A percentile compares a stretch with the other conserved stretches of the same genome.
These are phyloP conservation scores for Trichoplusia ni DNA, from an alignment of 1,140 invertebrate species.

Conservation along the genomic window DNA sequence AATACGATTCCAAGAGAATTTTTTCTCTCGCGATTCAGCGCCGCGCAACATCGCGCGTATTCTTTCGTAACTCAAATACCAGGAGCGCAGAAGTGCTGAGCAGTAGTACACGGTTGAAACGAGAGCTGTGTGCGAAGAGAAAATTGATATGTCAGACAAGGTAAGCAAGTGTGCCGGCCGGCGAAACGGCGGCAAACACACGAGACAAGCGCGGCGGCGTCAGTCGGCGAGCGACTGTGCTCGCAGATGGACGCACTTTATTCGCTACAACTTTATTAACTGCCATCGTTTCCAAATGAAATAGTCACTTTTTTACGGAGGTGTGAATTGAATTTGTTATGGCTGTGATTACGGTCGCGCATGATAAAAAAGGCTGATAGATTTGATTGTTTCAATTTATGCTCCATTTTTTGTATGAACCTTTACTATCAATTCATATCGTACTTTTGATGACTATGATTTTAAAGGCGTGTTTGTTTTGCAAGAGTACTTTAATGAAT, in stretches of 20 bases:
- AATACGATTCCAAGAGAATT: constrained; percentile 17
- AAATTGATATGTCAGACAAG: constrained; percentile 71
- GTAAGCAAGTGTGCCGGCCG: constrained; percentile 60
- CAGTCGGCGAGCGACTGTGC: constrained; percentile 19
- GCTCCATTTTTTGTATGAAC: constrained; percentile 9
- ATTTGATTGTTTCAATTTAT: constrained; percentile 8
- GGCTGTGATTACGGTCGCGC: constrained; percentile 20
- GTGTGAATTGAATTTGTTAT: constrained; percentile 35
- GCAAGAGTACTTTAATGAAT: too few species aligned
- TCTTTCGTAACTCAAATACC: constrained; percentile 76
- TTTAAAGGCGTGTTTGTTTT: too few species aligned
- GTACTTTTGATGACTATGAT: too few species aligned
- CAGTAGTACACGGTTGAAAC: constrained; percentile 38
- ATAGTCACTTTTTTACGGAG: constrained; percentile 8
- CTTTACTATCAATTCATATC: too few species aligned
- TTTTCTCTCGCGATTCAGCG: constrained; percentile 37
- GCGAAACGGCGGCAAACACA: constrained; percentile 42
- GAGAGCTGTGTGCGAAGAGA: constrained; percentile 56
- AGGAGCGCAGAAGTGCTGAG: constrained; percentile 63
- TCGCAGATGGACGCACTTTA: not conserved
- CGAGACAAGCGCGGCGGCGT: constrained; percentile 33
- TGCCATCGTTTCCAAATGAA: constrained; percentile 2
- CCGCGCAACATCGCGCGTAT: constrained; percentile 65
- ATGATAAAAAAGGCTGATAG: constrained; percentile 6
- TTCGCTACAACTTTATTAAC: constrained; percentile 2